A percentile compares a stretch with the other conserved stretches of the same genome.
Conservation (phyloP, 2,888 invertebrate species). For the Drosophila merina region DNA sequence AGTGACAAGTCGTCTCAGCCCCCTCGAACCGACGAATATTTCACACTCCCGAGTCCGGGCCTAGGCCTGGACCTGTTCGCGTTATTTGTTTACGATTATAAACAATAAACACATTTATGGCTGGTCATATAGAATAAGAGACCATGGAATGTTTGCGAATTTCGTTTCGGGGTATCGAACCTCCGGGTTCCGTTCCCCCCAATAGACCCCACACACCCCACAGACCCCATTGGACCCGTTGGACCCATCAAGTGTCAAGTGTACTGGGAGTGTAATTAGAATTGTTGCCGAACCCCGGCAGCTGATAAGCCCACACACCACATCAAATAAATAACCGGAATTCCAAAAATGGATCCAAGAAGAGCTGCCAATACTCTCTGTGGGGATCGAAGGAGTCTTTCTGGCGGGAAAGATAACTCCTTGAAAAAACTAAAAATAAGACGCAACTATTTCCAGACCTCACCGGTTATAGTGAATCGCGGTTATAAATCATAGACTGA, state of each 20-base stretch:
- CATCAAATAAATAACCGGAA: conserved; percentile 8
- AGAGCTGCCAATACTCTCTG: neutral
- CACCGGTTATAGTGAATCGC: neutral
- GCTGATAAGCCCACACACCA: conserved; percentile 40
- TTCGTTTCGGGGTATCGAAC: conserved; percentile 18
- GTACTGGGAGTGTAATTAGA: conserved; percentile 36
- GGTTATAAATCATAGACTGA: conserved; percentile 2
- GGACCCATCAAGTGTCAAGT: conserved; percentile 14
- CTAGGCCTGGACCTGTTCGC: neutral
- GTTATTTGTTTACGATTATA: conserved; percentile 48
- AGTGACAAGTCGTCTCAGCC: conserved; percentile 9
- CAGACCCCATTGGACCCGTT: neutral
- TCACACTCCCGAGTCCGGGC: conserved; percentile 1
- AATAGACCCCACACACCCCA: neutral
- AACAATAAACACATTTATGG: conserved; percentile 65
- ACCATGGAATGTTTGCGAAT: conserved; percentile 49
- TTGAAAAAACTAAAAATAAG: too few relatives aligned
- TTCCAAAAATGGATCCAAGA: conserved; percentile 9
- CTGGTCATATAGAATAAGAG: conserved; percentile 47
- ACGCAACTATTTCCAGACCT: neutral
- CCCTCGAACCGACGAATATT: neutral
- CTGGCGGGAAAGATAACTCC: too few relatives aligned
- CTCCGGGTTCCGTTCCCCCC: conserved; percentile 21
- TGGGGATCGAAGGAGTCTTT: too few relatives aligned
- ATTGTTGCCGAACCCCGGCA: conserved; percentile 39